Evolutionary conservation across 2,113 vertebrate species (phyloP), one percentile per base, ranked within the genome.

Genomic region (Oreotrochilus melanogaster): DNA sequence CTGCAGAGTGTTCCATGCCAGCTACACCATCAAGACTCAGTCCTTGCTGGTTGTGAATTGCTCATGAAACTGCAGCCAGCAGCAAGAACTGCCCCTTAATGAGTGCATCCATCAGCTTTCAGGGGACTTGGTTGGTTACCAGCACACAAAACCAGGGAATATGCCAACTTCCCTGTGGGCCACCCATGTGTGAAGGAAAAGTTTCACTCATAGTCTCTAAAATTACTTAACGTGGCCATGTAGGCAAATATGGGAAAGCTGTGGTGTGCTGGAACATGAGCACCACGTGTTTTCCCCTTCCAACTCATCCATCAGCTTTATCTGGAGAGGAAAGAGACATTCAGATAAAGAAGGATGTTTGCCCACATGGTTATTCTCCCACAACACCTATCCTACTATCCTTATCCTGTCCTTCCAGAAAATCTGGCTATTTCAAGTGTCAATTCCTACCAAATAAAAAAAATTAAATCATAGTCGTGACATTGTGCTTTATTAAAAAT

Each of bases 31-130:
- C 48, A 91, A 80, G 81, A 64, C 42, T 45, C 28, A 23, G 71
- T 31, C 57, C 28, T 25, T 3, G 14, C 1, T 1, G 9, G 83
- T 43, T 27, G 25, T 27, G 14, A 93, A 84, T 19, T 76, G 88
- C 89, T 92, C 50, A 27, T 10, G 54, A 42, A 88, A 14, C 35
- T 6, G 14, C 75, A 92, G 96, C 87, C 95, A 95, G 92, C 93
- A 94, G 96, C 91, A 72, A 96, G 94, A 82, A 39, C 64, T 65
- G 70, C 17, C 88, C 85, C 82, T 81, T 90, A 92, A 65, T 11
- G 81, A 96, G 95, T 6, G 14, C 92, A 96, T 78, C 88, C 87
- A 96, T 95, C 95, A 93, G 11, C 78, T 93, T 94, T 48, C 94
- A 73, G 79, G 78, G 96, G 80, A 43, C 9, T 18, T 51, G 62